Percentiles rank a stretch among this genome's conserved stretches.
These are phyloP conservation scores for Drosophila gunungcola DNA, from an alignment of 1,140 invertebrate genomes.

Conservation along the genomic window DNA sequence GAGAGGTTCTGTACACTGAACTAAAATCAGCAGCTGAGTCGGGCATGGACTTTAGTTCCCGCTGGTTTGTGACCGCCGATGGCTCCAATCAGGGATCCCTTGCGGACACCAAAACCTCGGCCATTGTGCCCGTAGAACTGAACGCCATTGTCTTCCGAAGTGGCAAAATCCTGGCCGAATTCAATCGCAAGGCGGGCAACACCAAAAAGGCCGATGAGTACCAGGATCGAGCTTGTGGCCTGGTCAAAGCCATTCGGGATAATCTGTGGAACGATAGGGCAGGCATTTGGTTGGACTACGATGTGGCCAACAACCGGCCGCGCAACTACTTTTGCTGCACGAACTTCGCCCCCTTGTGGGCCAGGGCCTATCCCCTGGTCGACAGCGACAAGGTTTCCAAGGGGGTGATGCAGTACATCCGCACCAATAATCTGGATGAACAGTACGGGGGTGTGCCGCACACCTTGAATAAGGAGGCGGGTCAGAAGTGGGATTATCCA, in stretches of 20 bases:
- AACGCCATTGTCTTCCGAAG: conserved; percentile 95
- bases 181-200: conserved; percentile 88
- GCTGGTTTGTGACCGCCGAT: conserved; percentile 91
- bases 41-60: conserved; percentile 96
- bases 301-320: conserved; percentile 88
- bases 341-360: conserved; percentile 94
- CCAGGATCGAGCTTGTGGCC: conserved; percentile 86
- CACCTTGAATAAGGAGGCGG: conserved; percentile 89
- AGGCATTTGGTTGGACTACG: conserved; percentile 95
- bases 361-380: conserved; percentile 88
- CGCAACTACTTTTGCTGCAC: conserved; percentile 95
- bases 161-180: conserved; percentile 90
- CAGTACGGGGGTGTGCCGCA: conserved; percentile 90
- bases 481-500: conserved; percentile 97
- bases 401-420: conserved; percentile 90
- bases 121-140: conserved; percentile 95
- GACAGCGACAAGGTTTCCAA: conserved; percentile 88
- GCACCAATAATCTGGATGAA: conserved; percentile 88
- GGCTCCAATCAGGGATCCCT: conserved; percentile 90
- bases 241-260: conserved; percentile 86
- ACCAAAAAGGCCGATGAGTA: conserved; percentile 87
- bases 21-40: conserved; percentile 95
- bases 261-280: conserved; percentile 94
- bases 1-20: conserved; percentile 91
- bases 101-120: conserved; percentile 89